phyloP scores from a whole-genome alignment of 1,140 invertebrate species.

The Zaprionus ghesquierei region DNA sequence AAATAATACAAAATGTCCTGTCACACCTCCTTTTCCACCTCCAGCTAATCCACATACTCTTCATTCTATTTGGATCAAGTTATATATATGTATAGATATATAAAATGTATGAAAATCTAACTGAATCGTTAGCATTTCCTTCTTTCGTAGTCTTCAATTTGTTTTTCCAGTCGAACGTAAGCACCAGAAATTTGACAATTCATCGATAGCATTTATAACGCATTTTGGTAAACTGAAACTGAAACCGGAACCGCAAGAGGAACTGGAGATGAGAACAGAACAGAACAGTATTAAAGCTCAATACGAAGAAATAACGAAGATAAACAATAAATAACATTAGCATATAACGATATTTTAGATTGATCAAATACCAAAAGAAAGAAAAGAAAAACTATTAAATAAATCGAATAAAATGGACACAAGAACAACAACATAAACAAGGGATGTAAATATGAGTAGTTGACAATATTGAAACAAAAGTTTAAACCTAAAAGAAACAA shows the following conservation, averaged over 20 bases:
- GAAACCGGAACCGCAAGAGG: neutral
- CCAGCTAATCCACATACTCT: neutral
- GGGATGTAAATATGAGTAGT: constrained; percentile 82
- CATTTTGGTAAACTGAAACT: constrained; percentile 36
- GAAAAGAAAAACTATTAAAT: constrained; percentile 6
- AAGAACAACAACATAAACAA: constrained; percentile 76
- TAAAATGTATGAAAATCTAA: constrained; percentile 7
- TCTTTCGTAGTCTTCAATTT: constrained; percentile 20
- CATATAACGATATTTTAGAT: constrained; percentile 18
- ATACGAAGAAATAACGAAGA: constrained; percentile 35
- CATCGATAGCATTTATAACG: constrained; percentile 70
- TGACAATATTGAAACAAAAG: constrained; percentile 75
- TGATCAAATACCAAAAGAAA: neutral
- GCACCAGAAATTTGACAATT: constrained; percentile 41
- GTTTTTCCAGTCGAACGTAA: constrained; percentile 30
- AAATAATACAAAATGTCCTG: neutral
- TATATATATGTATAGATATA: constrained; percentile 9
- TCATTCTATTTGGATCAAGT: neutral
- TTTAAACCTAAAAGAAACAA: constrained; percentile 23
- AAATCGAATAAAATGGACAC: constrained; percentile 51
- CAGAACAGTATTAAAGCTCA: constrained; percentile 73
- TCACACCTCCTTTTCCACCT: neutral
- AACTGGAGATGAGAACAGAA: constrained; percentile 37
- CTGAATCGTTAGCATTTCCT: constrained; percentile 14
- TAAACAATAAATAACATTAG: constrained; percentile 51